A percentile compares a stretch with the other conserved stretches of the same genome.
Evolutionary conservation across 2,797 vertebrate species (phyloP).

Genomic region (Okamejei kenojei): DNA sequence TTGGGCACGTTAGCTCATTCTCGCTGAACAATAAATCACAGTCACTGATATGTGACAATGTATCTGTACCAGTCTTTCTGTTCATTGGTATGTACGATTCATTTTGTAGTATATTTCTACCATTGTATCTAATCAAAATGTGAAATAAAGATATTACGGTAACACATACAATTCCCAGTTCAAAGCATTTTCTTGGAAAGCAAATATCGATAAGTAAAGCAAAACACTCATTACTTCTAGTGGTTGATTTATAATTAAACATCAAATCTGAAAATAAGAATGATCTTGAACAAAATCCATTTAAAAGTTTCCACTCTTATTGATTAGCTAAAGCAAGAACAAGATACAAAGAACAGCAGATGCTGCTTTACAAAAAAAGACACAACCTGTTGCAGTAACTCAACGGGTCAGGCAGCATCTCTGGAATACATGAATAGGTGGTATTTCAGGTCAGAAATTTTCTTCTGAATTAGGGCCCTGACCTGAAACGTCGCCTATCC

Average conservation of each 20-base stretch:
- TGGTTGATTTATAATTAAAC: not conserved
- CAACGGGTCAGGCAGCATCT: no score
- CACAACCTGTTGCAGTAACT: no score
- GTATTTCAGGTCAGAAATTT: no score
- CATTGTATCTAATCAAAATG: constrained; percentile 43
- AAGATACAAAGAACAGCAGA: no score
- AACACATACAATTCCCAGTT: not conserved
- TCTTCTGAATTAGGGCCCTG: no score
- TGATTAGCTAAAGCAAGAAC: not conserved
- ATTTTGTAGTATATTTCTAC: constrained; percentile 41
- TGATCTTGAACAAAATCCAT: not conserved
- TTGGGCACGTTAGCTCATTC: constrained; percentile 3
- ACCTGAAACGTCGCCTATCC: no score
- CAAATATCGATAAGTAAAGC: not conserved
- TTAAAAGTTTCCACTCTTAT: not conserved
- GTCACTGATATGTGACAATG: constrained; percentile 44
- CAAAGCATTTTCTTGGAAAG: not conserved
- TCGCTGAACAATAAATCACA: constrained; percentile 38
- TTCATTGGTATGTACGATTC: constrained; percentile 26
- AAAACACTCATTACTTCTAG: not conserved
- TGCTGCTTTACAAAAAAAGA: no score
- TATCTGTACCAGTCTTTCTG: constrained; percentile 47
- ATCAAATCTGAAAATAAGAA: constrained; percentile 4
- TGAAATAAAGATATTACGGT: constrained; percentile 3
- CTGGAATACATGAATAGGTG: no score